A percentile compares a stretch with the other conserved stretches of the same genome.
Evolutionary conservation across 2,888 invertebrate species (phyloP).

Genomic region (Watsonalla cultraria): DNA sequence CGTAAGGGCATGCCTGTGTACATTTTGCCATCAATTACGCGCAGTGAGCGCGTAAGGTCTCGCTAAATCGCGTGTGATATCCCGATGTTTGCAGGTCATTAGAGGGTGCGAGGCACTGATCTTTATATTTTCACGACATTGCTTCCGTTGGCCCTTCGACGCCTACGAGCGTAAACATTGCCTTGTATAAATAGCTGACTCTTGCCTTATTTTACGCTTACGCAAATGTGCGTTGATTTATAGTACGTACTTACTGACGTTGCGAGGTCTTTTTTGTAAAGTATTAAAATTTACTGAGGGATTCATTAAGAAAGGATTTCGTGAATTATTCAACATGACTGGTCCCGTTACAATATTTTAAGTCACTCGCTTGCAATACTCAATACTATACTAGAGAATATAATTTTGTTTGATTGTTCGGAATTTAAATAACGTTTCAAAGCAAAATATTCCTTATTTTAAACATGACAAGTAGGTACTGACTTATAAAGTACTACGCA

Average conservation of each 20-base stretch:
- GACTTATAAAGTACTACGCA: too few species aligned
- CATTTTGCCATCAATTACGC: constrained; percentile 44
- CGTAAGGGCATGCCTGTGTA: neutral
- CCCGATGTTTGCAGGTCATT: constrained; percentile 58
- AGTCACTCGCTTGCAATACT: too few species aligned
- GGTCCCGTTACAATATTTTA: too few species aligned
- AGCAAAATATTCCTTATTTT: too few species aligned
- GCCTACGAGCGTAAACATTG: constrained; percentile 22
- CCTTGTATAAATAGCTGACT: constrained; percentile 29
- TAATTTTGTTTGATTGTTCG: too few species aligned
- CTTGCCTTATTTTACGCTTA: constrained; percentile 3
- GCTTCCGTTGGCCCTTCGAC: constrained; percentile 27
- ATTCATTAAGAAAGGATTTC: too few species aligned
- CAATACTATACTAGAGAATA: too few species aligned
- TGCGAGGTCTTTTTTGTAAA: too few species aligned
- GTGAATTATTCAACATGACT: too few species aligned
- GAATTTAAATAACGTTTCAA: too few species aligned
- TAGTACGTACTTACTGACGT: neutral
- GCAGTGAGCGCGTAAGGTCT: constrained; percentile 25
- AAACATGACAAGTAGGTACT: too few species aligned
- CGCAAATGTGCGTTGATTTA: constrained; percentile 1
- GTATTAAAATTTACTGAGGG: too few species aligned
- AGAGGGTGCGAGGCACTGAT: constrained; percentile 31
- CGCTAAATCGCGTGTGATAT: constrained; percentile 41
- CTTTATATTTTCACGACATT: constrained; percentile 36